A percentile compares a stretch with the other conserved stretches of the same genome.
Evolutionary conservation across 2,113 vertebrate genomes (phyloP).

Genomic region (Myocastor coypus): DNA sequence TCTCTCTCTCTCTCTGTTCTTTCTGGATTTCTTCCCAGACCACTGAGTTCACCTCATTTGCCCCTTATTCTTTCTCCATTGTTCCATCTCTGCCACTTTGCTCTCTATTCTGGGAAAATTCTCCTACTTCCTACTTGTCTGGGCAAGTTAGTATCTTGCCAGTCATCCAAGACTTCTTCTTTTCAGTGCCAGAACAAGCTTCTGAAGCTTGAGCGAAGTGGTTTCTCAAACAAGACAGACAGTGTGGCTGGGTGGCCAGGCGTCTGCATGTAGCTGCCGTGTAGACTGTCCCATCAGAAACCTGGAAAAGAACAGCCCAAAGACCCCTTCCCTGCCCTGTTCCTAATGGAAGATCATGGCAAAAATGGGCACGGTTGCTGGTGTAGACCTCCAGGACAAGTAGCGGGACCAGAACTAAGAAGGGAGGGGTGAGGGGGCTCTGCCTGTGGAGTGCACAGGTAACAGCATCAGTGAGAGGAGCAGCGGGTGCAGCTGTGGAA

Average conservation of each 20-base stretch:
- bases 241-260: neutral
- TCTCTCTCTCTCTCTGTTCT: neutral
- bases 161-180: neutral
- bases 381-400: fast-evolving
- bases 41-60: fast-evolving
- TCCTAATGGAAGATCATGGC: neutral
- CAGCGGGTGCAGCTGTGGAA: too few species aligned
- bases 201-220: neutral
- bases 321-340: neutral
- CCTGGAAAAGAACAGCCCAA: neutral
- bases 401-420: neutral
- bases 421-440: fast-evolving
- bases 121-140: neutral
- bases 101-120: neutral
- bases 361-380: neutral
- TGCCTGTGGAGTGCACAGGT: too few species aligned
- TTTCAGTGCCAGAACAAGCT: neutral
- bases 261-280: neutral
- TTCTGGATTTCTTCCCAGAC: neutral
- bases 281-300: neutral
- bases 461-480: fast-evolving
- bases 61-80: neutral
- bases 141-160: neutral
- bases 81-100: neutral
- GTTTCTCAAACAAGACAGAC: too few species aligned